These are phyloP conservation scores for Argyresthia goedartella DNA, from an alignment of 2,888 invertebrate genomes.

Conservation along the genomic window DNA sequence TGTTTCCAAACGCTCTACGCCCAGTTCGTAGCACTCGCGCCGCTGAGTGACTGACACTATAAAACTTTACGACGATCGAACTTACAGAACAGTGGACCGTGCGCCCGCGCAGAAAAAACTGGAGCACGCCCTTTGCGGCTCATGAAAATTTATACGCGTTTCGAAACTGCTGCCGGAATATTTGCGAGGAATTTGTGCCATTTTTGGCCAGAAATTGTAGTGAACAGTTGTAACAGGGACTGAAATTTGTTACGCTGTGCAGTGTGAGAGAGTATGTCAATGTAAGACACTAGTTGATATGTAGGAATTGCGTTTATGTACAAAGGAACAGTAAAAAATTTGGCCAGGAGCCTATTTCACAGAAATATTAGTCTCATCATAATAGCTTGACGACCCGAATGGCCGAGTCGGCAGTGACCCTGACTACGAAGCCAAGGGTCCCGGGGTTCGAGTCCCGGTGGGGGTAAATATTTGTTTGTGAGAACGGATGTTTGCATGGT, in stretches of 20 bases:
- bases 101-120: slow-evolving; percentile 32
- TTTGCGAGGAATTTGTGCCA: neutral
- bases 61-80: slow-evolving; percentile 42
- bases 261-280: neutral
- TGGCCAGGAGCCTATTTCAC: no score
- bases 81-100: slow-evolving; percentile 21
- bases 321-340: no score
- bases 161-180: neutral
- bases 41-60: slow-evolving; percentile 28
- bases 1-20: neutral
- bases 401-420: no score
- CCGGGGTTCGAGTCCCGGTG: no score
- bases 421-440: no score
- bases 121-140: slow-evolving; percentile 34
- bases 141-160: slow-evolving; percentile 52
- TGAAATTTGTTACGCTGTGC: neutral
- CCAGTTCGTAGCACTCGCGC: slow-evolving; percentile 16
- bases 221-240: neutral
- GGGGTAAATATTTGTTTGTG: no score
- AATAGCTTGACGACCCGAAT: no score
- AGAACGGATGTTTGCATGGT: no score
- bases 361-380: no score
- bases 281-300: neutral
- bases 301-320: no score
- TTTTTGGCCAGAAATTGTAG: neutral